Evolutionary conservation across 2,888 invertebrate genomes (phyloP).

Genomic region (Himalopsyche anomala): DNA sequence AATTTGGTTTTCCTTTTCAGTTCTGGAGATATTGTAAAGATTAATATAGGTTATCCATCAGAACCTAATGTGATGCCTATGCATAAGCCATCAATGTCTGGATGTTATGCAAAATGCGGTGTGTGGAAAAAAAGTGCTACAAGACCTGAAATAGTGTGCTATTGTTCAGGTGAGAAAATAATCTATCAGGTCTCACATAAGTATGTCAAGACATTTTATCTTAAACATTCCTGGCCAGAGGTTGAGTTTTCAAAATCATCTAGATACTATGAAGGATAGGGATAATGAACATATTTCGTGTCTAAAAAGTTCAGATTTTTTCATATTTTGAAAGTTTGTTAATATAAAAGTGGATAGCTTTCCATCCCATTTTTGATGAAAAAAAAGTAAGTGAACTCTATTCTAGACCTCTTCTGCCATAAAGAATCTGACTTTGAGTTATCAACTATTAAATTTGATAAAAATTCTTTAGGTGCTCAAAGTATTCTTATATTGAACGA

Average conservation of each 20-base stretch:
- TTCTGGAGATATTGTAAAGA: slow-evolving; percentile 78
- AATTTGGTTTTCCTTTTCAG: slow-evolving; percentile 67
- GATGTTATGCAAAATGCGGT: slow-evolving; percentile 81
- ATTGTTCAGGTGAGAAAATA: slow-evolving; percentile 74
- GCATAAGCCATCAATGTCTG: slow-evolving; percentile 79
- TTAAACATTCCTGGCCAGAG: no score
- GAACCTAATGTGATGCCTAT: slow-evolving; percentile 73
- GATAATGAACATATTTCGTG: no score
- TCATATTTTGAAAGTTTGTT: no score
- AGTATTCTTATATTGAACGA: slow-evolving; percentile 79
- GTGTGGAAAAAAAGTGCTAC: slow-evolving; percentile 75
- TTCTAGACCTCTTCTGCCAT: background rate
- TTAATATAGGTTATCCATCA: slow-evolving; percentile 76
- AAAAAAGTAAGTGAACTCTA: no score
- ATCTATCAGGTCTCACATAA: no score
- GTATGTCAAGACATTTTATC: no score
- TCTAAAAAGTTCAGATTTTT: no score
- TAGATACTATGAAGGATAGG: background rate
- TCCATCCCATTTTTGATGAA: no score
- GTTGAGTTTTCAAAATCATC: no score
- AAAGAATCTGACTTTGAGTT: background rate
- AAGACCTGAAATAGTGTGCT: slow-evolving; percentile 77
- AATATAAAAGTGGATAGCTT: no score
- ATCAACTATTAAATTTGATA: background rate
- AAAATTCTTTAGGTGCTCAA: slow-evolving; percentile 79